Evolutionary conservation across 1,140 invertebrate genomes (phyloP).

Genomic region (Camponotus floridanus): DNA sequence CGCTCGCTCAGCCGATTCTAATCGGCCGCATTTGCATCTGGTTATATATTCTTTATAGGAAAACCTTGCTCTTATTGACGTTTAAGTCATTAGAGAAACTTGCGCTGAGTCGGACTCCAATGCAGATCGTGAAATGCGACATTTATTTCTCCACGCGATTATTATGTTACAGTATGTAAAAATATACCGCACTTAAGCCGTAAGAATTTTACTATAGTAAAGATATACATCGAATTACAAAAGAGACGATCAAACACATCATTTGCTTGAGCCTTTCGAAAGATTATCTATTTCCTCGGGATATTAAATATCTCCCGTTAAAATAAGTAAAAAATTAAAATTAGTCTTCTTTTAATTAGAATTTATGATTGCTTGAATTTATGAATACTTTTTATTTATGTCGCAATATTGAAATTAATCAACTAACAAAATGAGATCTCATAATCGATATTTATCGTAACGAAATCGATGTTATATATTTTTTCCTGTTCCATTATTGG

Average conservation of each 20-base stretch:
- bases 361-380: neutral
- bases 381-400: neutral
- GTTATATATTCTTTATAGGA: constrained; percentile 53
- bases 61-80: constrained; percentile 54
- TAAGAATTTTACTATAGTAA: neutral
- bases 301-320: neutral
- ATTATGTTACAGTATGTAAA: constrained; percentile 29
- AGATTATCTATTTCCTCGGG: neutral
- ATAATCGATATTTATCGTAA: neutral
- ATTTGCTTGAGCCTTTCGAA: neutral
- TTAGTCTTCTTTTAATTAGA: neutral
- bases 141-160: constrained; percentile 46
- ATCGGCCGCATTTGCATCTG: constrained; percentile 52
- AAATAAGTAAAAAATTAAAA: neutral
- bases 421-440: neutral
- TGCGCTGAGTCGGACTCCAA: neutral
- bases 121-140: constrained; percentile 31
- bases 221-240: neutral
- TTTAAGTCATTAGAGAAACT: constrained; percentile 58
- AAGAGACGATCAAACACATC: neutral
- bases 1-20: constrained; percentile 33
- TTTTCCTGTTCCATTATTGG: too few species aligned
- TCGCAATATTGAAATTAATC: neutral
- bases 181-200: neutral
- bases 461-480: neutral